phyloP scores from a whole-genome alignment of 2,113 vertebrate genomes.

The Hippocampus abdominalis region DNA sequence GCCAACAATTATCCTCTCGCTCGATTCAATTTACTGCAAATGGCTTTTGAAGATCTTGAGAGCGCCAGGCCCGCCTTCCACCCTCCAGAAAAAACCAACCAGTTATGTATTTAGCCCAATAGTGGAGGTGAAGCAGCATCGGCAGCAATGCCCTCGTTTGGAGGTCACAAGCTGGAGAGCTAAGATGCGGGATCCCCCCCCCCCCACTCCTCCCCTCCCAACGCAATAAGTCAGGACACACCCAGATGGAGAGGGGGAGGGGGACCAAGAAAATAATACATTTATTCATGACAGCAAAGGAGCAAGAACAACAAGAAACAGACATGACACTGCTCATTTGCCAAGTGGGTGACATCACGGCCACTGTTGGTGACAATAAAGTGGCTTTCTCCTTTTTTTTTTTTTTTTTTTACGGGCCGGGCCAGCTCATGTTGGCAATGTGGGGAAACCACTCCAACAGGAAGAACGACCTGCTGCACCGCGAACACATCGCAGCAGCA shows the following conservation, averaged over 20 bases:
- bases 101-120: not conserved
- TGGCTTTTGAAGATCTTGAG: not conserved
- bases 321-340: constrained; percentile 45
- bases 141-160: constrained; percentile 55
- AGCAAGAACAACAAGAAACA: constrained; percentile 34
- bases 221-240: constrained; percentile 70
- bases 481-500: not conserved
- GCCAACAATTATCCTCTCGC: not conserved
- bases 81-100: not conserved
- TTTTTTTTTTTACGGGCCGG: not conserved
- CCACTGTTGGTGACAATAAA: not conserved
- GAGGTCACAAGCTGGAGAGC: constrained; percentile 58
- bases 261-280: constrained; percentile 26
- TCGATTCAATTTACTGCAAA: constrained; percentile 2
- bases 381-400: not conserved
- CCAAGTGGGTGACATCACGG: constrained; percentile 61
- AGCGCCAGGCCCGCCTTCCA: not conserved
- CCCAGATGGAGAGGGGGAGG: constrained; percentile 52
- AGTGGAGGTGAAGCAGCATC: constrained; percentile 14
- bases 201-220: constrained; percentile 53
- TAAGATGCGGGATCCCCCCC: constrained; percentile 37
- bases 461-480: constrained; percentile 31
- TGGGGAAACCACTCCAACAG: constrained; percentile 42
- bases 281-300: constrained; percentile 41
- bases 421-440: constrained; percentile 5